These are phyloP conservation scores for Clarias fuscus DNA, from an alignment of 2,797 vertebrate species.

Conservation along the genomic window DNA sequence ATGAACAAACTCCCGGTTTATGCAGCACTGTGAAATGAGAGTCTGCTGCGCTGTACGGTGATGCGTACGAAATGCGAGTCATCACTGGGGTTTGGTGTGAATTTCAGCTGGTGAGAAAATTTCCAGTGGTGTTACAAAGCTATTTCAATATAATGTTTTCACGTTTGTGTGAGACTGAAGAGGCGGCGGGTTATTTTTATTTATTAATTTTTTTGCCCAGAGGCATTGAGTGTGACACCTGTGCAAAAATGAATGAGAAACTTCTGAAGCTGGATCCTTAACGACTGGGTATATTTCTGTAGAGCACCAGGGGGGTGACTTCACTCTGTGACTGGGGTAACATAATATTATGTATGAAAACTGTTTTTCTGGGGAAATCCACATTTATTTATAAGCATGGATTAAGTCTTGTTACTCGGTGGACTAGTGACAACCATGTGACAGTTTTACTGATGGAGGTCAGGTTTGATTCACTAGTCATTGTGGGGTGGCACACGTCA, in stretches of 20 bases:
- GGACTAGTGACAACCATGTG: no score
- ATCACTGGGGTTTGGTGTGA: not conserved
- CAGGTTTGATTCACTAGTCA: not conserved
- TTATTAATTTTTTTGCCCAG: no score
- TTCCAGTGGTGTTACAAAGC: not conserved
- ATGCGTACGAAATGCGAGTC: no score
- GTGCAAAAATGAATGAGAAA: conserved; percentile 12
- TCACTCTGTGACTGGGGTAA: conserved; percentile 25
- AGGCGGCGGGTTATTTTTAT: not conserved
- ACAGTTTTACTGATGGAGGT: no score
- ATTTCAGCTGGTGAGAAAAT: not conserved
- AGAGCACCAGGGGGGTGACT: conserved; percentile 31
- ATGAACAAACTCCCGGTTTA: not conserved
- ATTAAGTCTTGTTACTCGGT: not conserved
- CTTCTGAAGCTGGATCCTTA: conserved; percentile 34
- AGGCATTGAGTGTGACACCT: not conserved
- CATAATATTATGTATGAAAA: conserved; percentile 46
- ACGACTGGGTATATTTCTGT: conserved; percentile 15
- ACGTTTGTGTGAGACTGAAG: not conserved
- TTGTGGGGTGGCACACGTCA: no score
- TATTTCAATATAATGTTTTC: not conserved
- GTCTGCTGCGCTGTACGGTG: not conserved
- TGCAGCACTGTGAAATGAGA: not conserved
- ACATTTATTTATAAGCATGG: not conserved
- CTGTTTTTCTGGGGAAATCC: not conserved